Evolutionary conservation across 2,888 invertebrate genomes (phyloP).

Genomic region (Erebia palarica): DNA sequence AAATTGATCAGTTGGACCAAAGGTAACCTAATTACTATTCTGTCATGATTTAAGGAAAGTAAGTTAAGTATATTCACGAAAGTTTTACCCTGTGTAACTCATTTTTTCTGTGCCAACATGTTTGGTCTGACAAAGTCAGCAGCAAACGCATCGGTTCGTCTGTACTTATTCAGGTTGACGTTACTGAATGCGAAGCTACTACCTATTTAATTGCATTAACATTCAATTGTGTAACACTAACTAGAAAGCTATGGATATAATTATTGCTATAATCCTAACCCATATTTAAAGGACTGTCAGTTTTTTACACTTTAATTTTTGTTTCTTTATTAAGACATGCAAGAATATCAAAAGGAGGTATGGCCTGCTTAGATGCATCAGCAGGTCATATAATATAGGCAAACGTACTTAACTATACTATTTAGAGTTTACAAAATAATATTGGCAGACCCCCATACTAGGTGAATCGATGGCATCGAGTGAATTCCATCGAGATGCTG

Average conservation of each 20-base stretch:
- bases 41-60: too few species aligned
- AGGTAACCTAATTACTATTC: too few species aligned
- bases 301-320: neutral
- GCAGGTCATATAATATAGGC: too few species aligned
- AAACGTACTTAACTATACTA: too few species aligned
- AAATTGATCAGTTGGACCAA: too few species aligned
- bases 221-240: slow-evolving; percentile 7
- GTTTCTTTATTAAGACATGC: neutral
- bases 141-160: neutral
- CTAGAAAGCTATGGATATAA: neutral
- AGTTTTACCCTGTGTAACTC: neutral
- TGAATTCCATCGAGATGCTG: too few species aligned
- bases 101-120: neutral
- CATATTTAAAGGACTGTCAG: neutral
- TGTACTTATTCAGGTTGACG: neutral
- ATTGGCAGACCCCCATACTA: too few species aligned
- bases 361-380: neutral
- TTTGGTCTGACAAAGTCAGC: neutral
- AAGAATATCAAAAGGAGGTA: neutral
- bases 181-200: neutral
- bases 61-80: too few species aligned
- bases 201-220: slow-evolving; percentile 14
- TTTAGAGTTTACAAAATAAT: too few species aligned
- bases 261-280: slow-evolving; percentile 6
- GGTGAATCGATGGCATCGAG: too few species aligned